These are phyloP conservation scores for Arothron firmamentum DNA, from an alignment of 2,113 vertebrate genomes.

Conservation along the genomic window DNA sequence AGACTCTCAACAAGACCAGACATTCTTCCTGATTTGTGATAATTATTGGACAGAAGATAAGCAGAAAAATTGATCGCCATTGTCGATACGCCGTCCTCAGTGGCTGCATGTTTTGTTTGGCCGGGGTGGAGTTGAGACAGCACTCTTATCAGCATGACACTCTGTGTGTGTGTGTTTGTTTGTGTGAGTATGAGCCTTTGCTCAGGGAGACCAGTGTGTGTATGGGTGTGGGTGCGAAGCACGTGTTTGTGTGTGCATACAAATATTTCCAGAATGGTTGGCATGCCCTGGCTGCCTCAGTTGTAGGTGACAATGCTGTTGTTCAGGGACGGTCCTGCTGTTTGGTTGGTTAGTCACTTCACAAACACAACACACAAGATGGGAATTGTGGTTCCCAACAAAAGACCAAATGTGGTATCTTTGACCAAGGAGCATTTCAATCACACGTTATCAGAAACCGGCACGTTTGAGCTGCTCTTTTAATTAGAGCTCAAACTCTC, in stretches of 20 bases:
- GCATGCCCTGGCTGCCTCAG: slow-evolving; percentile 46
- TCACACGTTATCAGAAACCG: too few relatives aligned
- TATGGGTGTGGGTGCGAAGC: slow-evolving; percentile 7
- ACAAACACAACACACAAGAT: background rate
- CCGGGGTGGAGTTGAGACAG: slow-evolving; percentile 40
- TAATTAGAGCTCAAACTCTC: too few relatives aligned
- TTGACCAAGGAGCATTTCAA: background rate
- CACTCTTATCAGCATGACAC: slow-evolving; percentile 48
- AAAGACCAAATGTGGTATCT: background rate
- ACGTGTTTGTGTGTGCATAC: slow-evolving; percentile 21
- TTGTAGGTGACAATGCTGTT: slow-evolving; percentile 26
- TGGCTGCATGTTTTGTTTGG: slow-evolving; percentile 27
- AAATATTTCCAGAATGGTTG: slow-evolving; percentile 40
- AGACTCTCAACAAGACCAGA: slow-evolving; percentile 1
- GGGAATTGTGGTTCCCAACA: background rate
- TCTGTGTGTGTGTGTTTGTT: slow-evolving; percentile 1
- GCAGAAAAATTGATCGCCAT: background rate
- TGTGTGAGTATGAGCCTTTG: slow-evolving; percentile 2
- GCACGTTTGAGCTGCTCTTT: too few relatives aligned
- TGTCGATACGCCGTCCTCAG: slow-evolving; percentile 14
- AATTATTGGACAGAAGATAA: slow-evolving; percentile 16
- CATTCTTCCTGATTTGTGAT: background rate
- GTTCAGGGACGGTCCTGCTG: slow-evolving; percentile 2
- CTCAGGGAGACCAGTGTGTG: slow-evolving; percentile 6
- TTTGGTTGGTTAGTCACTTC: background rate